Evolutionary conservation across 2,797 vertebrate species (phyloP).

Genomic region (Sebastes nivosus): DNA sequence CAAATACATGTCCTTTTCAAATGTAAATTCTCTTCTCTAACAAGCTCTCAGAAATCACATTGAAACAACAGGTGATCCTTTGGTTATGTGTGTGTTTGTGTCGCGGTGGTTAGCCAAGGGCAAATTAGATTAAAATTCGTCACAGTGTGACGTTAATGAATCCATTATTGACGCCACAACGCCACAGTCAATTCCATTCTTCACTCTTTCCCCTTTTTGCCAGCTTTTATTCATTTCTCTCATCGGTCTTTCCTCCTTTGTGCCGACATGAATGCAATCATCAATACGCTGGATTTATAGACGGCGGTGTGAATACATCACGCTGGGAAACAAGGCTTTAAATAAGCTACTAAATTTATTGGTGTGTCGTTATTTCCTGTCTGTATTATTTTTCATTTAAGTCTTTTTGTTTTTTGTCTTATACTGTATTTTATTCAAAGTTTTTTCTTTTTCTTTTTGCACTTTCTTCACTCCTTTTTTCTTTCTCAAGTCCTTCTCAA

Average conservation of each 20-base stretch:
- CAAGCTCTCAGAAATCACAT: background rate
- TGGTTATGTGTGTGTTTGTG: background rate
- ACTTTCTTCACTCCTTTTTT: background rate
- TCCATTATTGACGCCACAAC: conserved; percentile 25
- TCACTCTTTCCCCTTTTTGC: conserved; percentile 7
- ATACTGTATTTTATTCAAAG: background rate
- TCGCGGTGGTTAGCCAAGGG: background rate
- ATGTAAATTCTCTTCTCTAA: background rate
- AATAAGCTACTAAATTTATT: background rate
- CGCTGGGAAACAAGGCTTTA: background rate
- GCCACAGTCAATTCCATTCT: conserved; percentile 25
- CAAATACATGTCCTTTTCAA: background rate
- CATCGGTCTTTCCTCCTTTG: conserved; percentile 3
- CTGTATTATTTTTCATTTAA: background rate
- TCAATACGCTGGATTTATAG: background rate
- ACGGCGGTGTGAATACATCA: background rate
- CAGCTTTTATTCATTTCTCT: conserved; percentile 3
- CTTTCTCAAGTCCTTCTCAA: background rate
- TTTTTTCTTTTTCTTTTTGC: background rate
- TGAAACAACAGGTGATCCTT: conserved; percentile 9
- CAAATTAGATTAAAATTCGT: conserved; percentile 38
- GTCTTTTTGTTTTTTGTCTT: background rate
- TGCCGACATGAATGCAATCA: background rate
- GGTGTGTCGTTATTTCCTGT: background rate
- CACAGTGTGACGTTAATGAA: conserved; percentile 50